These are phyloP conservation scores for Lithophane semibrunnea DNA, from an alignment of 2,888 invertebrate genomes.

Conservation along the genomic window DNA sequence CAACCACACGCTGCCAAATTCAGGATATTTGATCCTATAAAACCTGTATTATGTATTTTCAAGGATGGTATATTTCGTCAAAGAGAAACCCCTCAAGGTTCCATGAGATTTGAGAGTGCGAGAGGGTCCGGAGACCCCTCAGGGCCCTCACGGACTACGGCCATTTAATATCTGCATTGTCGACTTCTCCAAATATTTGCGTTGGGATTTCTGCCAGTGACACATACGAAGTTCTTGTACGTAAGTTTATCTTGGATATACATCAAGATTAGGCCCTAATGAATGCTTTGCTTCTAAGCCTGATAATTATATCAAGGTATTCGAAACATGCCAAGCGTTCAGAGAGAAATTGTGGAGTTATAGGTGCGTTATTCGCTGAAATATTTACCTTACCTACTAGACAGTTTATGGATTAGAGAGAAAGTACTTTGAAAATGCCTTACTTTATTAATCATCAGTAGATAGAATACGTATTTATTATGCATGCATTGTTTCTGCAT, in stretches of 20 bases:
- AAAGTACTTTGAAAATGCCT: constrained; percentile 12
- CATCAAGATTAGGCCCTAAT: constrained; percentile 37
- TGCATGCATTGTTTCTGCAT: too few relatives aligned
- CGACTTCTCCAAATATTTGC: constrained; percentile 82
- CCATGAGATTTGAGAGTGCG: constrained; percentile 36
- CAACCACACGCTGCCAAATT: constrained; percentile 46
- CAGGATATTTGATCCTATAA: constrained; percentile 73
- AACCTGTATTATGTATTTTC: constrained; percentile 73
- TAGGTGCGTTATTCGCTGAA: constrained; percentile 6
- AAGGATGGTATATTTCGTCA: constrained; percentile 73
- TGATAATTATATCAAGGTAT: constrained; percentile 46
- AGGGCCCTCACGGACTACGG: constrained; percentile 38
- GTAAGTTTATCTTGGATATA: constrained; percentile 33
- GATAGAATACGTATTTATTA: too few relatives aligned
- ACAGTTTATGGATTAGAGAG: constrained; percentile 15
- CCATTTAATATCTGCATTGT: constrained; percentile 70
- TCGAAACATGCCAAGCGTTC: constrained; percentile 18
- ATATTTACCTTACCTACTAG: constrained; percentile 7
- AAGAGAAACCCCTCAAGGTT: constrained; percentile 78
- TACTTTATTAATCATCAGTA: background rate
- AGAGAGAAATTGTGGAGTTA: constrained; percentile 28
- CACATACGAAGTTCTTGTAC: constrained; percentile 69
- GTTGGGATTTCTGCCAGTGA: constrained; percentile 71
- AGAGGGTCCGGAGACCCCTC: constrained; percentile 52
- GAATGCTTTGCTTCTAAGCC: constrained; percentile 27